Base-by-base conservation (phyloP, 2,888 invertebrate species). In the Lissonota sp. region DNA sequence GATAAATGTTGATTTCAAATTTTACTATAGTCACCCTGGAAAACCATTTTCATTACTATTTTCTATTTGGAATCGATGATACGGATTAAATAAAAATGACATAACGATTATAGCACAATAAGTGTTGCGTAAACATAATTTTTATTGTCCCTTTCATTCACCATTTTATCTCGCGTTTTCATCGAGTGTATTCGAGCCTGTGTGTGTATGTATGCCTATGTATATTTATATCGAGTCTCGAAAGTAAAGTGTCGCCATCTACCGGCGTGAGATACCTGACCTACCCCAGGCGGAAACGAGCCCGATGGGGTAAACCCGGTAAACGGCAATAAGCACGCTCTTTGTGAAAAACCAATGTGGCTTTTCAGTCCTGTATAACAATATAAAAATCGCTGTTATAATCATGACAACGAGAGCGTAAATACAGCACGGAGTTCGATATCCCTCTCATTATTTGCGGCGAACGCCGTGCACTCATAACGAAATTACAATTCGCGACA, bases 201-300 rank as follows among this genome's bases (percentile, higher is more conserved):
- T 26, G 26, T 26, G 26, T 26, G 26, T 26, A 26, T 26, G 26
- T 26, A 26, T 26, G 3, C 3, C 26, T 26, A 26, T 14, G n/a
- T 44, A 12, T 64, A 26, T 44, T 40, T 37, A 57, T 49, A 57
- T 40, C 58, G 67, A 14, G 46, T 6, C 3, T 49, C 37, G 6
- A 8, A 46, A 37, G 37, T 26, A 44, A 57, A 53, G 63, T 51
- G 60, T 53, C 53, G 37, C 37, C 26, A 57, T 49, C 26, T 72
- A 60, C 49, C 8, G 12, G 67, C 73, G 67, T 37, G 55, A 44
- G 62, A 40, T 69, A 46, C 53, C 73, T 57, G 79, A 79, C 79
- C 73, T 73, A 73, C 67, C 79, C 73, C 46, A 55, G 8, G 40
- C 49, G 16, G 26, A 39, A 26, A 26, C 26, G 26, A 26, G 37